Percentiles rank a stretch among this genome's conserved stretches.
These are phyloP conservation scores for Noctua janthina DNA, from an alignment of 2,888 invertebrate genomes.

Conservation along the genomic window DNA sequence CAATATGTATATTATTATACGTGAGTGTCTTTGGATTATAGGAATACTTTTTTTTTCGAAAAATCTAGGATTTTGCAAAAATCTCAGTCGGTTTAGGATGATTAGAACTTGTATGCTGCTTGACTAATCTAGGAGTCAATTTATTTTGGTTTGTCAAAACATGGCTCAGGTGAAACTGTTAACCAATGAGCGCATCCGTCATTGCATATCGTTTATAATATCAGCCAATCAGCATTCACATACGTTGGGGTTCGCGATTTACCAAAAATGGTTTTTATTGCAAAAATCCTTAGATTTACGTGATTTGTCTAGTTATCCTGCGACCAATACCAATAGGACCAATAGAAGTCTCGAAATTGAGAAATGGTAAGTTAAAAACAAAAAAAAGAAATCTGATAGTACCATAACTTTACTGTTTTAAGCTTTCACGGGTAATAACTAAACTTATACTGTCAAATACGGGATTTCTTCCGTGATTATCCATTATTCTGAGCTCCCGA, in stretches of 20 bases:
- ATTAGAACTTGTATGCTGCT: background rate
- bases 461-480: too few relatives aligned
- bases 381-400: background rate
- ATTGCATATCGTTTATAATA: background rate
- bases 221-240: background rate
- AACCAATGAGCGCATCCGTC: background rate
- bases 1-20: background rate
- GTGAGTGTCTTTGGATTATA: background rate
- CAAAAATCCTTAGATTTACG: background rate
- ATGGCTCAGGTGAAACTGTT: background rate
- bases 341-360: background rate
- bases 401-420: conserved; percentile 1
- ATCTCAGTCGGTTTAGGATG: background rate
- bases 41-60: background rate
- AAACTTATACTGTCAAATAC: too few relatives aligned
- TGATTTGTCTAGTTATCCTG: background rate
- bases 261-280: background rate
- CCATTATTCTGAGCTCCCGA: too few relatives aligned
- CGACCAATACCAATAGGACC: background rate
- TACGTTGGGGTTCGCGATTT: background rate
- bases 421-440: too few relatives aligned
- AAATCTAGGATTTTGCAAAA: background rate
- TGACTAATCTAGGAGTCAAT: background rate
- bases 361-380: background rate
- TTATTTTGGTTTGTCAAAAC: background rate